phyloP scores from a whole-genome alignment of 53 echinoderm and acorn worm genomes.

The Astropecten irregularis region DNA sequence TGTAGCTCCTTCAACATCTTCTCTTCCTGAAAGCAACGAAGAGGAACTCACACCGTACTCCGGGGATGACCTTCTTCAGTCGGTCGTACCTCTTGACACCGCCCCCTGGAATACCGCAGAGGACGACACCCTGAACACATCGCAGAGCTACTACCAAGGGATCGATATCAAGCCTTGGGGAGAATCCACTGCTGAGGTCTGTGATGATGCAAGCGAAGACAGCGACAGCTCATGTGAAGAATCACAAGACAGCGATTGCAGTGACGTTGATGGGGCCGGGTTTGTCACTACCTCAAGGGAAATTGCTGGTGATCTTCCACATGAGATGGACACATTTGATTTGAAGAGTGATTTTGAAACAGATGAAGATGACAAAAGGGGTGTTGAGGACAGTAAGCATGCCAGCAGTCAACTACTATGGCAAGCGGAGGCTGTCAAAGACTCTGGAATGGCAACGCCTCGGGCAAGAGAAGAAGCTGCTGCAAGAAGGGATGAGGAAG shows the following conservation, averaged over 20 bases:
- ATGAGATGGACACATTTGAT: too few relatives aligned
- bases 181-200: neutral
- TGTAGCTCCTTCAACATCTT: neutral
- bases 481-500: neutral
- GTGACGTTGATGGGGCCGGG: neutral
- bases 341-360: neutral
- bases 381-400: too few relatives aligned
- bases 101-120: constrained; percentile 16
- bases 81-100: constrained; percentile 5
- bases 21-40: neutral
- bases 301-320: neutral
- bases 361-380: neutral
- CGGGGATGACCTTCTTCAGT: constrained; percentile 6
- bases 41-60: constrained; percentile 6
- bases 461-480: neutral
- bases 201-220: constrained; percentile 22
- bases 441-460: neutral
- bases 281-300: neutral
- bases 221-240: constrained; percentile 29
- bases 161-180: neutral
- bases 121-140: neutral
- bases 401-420: neutral
- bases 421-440: neutral
- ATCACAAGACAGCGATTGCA: neutral
- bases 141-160: neutral